Conservation (phyloP, 37 sponge, comb jelly and placozoan genomes). For the Hexactinellida sp. region DNA sequence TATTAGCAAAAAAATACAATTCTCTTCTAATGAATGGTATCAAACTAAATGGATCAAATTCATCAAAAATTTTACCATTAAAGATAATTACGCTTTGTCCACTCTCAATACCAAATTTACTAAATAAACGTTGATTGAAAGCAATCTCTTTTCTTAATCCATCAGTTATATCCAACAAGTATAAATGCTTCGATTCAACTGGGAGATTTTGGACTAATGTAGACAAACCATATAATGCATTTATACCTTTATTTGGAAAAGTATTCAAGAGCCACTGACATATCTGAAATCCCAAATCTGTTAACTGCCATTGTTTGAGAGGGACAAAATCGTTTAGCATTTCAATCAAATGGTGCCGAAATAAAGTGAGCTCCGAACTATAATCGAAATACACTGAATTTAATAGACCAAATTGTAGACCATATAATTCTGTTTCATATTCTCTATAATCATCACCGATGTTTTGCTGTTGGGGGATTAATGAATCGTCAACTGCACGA, state of each 20-base stretch:
- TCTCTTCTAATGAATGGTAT: background rate
- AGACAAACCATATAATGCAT: background rate
- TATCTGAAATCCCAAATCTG: slow-evolving; percentile 31
- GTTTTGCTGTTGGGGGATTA: no score
- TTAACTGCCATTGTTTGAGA: slow-evolving; percentile 85
- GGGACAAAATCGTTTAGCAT: slow-evolving; percentile 53
- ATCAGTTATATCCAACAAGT: background rate
- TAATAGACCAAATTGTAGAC: background rate
- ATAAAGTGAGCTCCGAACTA: slow-evolving; percentile 39
- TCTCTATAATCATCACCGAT: slow-evolving; percentile 38
- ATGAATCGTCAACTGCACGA: slow-evolving; percentile 89
- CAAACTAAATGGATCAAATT: slow-evolving; percentile 14
- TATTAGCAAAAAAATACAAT: background rate
- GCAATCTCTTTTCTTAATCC: background rate
- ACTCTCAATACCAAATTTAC: slow-evolving; percentile 1
- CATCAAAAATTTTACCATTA: slow-evolving; percentile 10
- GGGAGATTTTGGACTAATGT: background rate
- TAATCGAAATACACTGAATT: background rate
- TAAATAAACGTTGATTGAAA: background rate
- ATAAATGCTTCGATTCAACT: background rate
- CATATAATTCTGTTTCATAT: no score
- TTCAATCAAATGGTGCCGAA: slow-evolving; percentile 48
- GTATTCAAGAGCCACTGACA: background rate
- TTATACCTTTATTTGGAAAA: background rate
- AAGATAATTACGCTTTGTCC: background rate